Evolutionary conservation across 1,140 invertebrate genomes (phyloP), one percentile per base, ranked within the genome.

Genomic region (Heliconius himera): DNA sequence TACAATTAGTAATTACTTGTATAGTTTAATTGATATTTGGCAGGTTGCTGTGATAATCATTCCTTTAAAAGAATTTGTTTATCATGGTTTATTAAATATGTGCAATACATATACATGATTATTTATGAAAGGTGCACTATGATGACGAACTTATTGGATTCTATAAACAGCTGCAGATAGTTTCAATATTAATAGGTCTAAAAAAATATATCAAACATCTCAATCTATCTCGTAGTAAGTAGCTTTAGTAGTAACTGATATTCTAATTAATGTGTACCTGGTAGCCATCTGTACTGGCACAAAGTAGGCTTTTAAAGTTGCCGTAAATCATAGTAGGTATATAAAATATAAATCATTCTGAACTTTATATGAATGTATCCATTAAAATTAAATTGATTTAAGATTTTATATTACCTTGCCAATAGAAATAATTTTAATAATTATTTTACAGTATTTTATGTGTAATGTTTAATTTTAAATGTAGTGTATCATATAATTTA

Each of bases 191-290:
- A 36, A 33, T 76, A 49, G 22, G 38, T 60, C 38, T 70, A 26
- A 70, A 13, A 26, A 16, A 66, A 56, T 22, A 22, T n/a, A 16
- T 60, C 54, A 13, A 66, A 70, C n/a, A 76, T 76, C 26, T 66
- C 60, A 66, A 60, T 70, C 22, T 76, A 46, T 38, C 38, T 76
- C n/a, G 22, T 46, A 76, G 38, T 70, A 22, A 51, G 74, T 76
- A 76, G 74, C 11, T 29, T 70, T 76, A 76, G 54, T 76, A 49
- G 6, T 70, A 76, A 77, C 33, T 74, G 54, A 84, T 84, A 82
- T 85, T 87, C 83, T 84, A 84, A 88, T 85, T 83, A 86, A 81
- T 85, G 81, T 87, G 85, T 88, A 87, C 85, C 85, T 87, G 85
- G 81, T 81, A 76, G 84, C 83, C 84, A 85, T 84, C 29, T 79